phyloP scores from a whole-genome alignment of 2,888 invertebrate species.

The Andrena bicolor region DNA sequence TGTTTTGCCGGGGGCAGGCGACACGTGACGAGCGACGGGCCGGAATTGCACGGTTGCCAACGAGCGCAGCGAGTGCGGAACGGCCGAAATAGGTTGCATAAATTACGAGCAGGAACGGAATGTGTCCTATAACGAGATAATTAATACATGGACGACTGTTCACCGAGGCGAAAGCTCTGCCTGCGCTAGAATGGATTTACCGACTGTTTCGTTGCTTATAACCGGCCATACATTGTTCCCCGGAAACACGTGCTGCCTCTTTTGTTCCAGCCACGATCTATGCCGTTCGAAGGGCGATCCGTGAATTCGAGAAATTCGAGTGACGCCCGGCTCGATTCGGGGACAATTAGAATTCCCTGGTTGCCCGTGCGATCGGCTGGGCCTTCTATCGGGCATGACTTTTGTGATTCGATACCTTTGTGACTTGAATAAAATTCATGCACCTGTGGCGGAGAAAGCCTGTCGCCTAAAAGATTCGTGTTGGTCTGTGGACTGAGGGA shows the following conservation, averaged over 20 bases:
- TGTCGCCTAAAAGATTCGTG: too few species aligned
- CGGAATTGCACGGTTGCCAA: constrained; percentile 34
- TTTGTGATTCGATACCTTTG: background rate
- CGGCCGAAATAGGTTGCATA: constrained; percentile 72
- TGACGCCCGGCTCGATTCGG: constrained; percentile 25
- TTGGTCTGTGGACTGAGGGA: too few species aligned
- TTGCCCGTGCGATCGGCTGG: background rate
- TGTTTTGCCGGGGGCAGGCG: constrained; percentile 4
- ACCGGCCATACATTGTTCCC: constrained; percentile 65
- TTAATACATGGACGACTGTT: constrained; percentile 79
- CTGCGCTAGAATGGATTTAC: constrained; percentile 68
- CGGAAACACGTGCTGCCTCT: constrained; percentile 62
- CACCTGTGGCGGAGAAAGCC: too few species aligned
- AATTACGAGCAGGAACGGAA: constrained; percentile 73
- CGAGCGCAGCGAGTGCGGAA: constrained; percentile 54
- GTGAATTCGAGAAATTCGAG: constrained; percentile 56
- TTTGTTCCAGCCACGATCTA: constrained; percentile 65
- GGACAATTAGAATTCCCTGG: constrained; percentile 42
- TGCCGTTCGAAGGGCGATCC: constrained; percentile 58
- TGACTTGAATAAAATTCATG: background rate
- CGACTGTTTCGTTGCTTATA: constrained; percentile 70
- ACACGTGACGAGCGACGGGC: constrained; percentile 26
- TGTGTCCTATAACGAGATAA: constrained; percentile 81
- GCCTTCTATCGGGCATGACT: constrained; percentile 10
- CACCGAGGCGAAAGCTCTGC: constrained; percentile 58